These are phyloP conservation scores for Noctua janthe DNA, from an alignment of 2,888 invertebrate genomes.

Conservation along the genomic window DNA sequence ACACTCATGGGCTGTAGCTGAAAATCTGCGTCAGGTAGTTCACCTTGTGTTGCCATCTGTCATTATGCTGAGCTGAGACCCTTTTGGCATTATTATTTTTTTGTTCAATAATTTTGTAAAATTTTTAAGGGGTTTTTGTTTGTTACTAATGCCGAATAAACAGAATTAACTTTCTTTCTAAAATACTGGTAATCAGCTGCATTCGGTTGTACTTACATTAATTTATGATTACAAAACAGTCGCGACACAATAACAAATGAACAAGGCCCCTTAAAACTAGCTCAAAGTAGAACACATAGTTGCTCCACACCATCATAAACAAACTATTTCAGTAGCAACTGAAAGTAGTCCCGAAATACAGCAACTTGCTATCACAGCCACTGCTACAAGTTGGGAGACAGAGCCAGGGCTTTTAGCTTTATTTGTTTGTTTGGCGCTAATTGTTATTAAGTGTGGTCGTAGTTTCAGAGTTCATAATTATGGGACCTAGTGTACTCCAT, in stretches of 20 bases:
- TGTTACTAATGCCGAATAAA: no score
- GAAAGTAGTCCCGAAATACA: constrained; percentile 61
- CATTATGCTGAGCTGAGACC: no score
- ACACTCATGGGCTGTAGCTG: no score
- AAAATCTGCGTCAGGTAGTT: no score
- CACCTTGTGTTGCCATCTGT: no score
- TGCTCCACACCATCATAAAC: constrained; percentile 52
- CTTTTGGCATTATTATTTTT: no score
- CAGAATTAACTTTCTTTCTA: no score
- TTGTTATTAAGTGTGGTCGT: constrained; percentile 37
- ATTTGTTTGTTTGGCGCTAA: constrained; percentile 64
- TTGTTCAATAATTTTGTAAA: no score
- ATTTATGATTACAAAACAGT: neutral
- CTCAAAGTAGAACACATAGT: constrained; percentile 59
- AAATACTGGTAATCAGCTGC: neutral
- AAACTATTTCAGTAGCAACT: constrained; percentile 58
- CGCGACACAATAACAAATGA: constrained; percentile 4
- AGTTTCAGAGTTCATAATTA: constrained; percentile 31
- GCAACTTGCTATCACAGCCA: constrained; percentile 59
- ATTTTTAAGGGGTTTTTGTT: no score
- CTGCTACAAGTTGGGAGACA: constrained; percentile 58
- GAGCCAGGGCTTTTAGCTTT: constrained; percentile 56
- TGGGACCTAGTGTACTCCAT: constrained; percentile 5
- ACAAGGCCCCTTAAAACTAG: constrained; percentile 39
- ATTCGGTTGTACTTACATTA: neutral